Percentiles rank a stretch among this genome's conserved stretches.
These are phyloP conservation scores for Glaucidium brasilianum DNA, from an alignment of 2,113 vertebrate species.

Conservation along the genomic window DNA sequence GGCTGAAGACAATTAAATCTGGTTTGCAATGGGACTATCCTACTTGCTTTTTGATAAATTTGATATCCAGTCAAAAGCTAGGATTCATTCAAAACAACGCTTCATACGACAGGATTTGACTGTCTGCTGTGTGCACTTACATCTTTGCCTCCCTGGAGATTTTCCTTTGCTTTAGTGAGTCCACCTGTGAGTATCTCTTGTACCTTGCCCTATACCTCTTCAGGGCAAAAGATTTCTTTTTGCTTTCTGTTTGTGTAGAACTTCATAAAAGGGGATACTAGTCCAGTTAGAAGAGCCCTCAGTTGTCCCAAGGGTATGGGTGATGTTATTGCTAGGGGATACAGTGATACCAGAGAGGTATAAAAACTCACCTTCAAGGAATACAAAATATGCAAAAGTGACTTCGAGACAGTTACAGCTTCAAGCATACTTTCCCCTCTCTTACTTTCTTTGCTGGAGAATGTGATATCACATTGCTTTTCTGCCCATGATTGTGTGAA, in stretches of 20 bases:
- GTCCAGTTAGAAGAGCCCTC: background rate
- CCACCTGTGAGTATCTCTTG: background rate
- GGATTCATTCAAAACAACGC: background rate
- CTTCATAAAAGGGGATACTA: background rate
- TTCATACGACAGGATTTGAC: background rate
- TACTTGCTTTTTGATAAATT: background rate
- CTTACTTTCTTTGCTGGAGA: background rate
- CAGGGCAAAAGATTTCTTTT: background rate
- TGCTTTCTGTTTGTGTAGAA: background rate
- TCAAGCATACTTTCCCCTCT: background rate
- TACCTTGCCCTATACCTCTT: background rate
- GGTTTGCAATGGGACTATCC: background rate
- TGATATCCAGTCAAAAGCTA: background rate
- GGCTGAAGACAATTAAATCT: background rate
- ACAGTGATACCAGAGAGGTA: background rate
- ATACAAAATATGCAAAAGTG: background rate
- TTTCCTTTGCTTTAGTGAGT: background rate
- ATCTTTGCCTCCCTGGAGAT: background rate
- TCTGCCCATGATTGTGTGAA: background rate
- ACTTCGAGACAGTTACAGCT: background rate
- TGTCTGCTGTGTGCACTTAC: rapidly evolving
- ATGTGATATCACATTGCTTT: background rate
- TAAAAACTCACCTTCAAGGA: background rate
- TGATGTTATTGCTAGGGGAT: background rate
- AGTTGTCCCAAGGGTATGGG: background rate